phyloP scores from a whole-genome alignment of 2,797 vertebrate genomes.

The Clarias pachynema region DNA sequence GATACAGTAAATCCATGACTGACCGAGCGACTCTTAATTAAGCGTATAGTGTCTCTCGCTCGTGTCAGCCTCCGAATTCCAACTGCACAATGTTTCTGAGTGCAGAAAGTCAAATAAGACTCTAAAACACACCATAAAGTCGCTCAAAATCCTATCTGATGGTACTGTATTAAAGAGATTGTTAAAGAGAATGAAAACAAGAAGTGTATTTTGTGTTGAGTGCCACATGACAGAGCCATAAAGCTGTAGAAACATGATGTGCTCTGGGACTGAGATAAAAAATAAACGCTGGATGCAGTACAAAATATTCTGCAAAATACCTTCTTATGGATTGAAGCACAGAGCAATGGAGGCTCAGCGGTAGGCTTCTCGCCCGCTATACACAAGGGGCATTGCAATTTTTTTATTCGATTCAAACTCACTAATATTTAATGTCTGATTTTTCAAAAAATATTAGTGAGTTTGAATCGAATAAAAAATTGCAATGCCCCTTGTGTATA shows the following conservation, averaged over 20 bases:
- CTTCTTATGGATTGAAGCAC: too few relatives aligned
- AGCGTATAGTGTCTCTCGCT: background rate
- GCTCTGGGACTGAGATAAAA: background rate
- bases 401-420: too few relatives aligned
- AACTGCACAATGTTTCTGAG: background rate
- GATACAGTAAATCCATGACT: slow-evolving; percentile 10
- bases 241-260: background rate
- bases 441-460: too few relatives aligned
- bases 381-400: too few relatives aligned
- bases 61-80: background rate
- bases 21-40: slow-evolving; percentile 25
- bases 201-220: background rate
- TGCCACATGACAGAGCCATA: background rate
- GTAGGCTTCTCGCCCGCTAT: too few relatives aligned
- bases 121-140: background rate
- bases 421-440: too few relatives aligned
- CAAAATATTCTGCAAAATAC: background rate
- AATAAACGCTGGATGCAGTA: background rate
- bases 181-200: background rate
- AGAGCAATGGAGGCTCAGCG: too few relatives aligned
- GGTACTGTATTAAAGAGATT: too few relatives aligned
- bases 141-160: background rate
- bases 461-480: too few relatives aligned
- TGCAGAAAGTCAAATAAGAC: background rate
- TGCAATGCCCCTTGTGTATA: too few relatives aligned